Base-by-base conservation (phyloP, 2,888 invertebrate genomes). In the Ornithoptera alexandrae region DNA sequence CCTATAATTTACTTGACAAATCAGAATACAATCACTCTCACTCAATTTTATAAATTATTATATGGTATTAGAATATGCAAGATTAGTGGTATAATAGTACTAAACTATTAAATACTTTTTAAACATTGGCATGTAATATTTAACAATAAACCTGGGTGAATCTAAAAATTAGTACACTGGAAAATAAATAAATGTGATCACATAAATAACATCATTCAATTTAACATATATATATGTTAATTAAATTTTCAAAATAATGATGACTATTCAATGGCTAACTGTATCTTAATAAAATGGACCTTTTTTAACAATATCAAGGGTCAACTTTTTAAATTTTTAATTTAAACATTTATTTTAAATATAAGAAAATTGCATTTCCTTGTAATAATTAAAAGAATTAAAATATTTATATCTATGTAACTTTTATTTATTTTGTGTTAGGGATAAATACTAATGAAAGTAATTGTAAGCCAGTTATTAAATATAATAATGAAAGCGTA, bases 261-360 rank as follows among this genome's bases (percentile, higher is more conserved):
- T 56, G 6, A 62, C 39, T 8, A 62, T 46, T 59, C 67, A 56
- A 67, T 67, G 4, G 7, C 18, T 2, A 57, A 66, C 20, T 72
- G 65, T 74, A 67, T 71, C 72, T 71, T 71, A 76, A 72, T 77
- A 70, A 59, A 62, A 67, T 62, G 15, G 72, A 74, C 62, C 50
- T 3, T 53, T 67, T 70, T 63, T 24, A 70, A 72, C 76, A 77
- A 76, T 74, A 67, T 69, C 22, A 74, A 46, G 64, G 72, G 74
- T 71, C 73, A 75, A 59, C 12, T 10, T 15, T 36, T 57, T 18
- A 18, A 15, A 10, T 24, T 15, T 66, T 46, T 62, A 20, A n/a
- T 61, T 56, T 67, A 36, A 0, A n/a, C 5, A 57, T 59, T 58
- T 30, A 59, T 20, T 30, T 61, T 0, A 53, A n/a, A 3, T 60